phyloP scores from a whole-genome alignment of 2,888 invertebrate species.

The Drosophila incognita region DNA sequence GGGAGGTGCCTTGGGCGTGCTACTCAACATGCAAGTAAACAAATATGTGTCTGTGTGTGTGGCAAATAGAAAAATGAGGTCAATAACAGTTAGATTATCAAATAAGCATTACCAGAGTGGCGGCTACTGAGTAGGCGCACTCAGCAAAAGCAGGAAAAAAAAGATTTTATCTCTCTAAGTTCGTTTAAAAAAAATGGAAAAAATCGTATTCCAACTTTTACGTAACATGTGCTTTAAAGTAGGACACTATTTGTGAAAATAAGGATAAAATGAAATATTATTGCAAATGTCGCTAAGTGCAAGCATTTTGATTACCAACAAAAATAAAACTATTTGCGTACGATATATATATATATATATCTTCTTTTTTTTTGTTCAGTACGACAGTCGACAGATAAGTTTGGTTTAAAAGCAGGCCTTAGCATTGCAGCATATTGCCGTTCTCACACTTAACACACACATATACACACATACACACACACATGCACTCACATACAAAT shows the following conservation, averaged over 20 bases:
- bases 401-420: neutral
- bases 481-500: constrained; percentile 22
- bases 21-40: constrained; percentile 52
- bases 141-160: neutral
- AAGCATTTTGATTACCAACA: neutral
- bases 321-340: neutral
- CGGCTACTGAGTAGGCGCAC: constrained; percentile 1
- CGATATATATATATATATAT: neutral
- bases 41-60: constrained; percentile 45
- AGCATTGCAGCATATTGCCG: constrained; percentile 40
- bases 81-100: constrained; percentile 81
- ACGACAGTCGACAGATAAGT: neutral
- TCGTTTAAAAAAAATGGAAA: neutral
- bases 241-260: neutral
- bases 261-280: neutral
- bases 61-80: constrained; percentile 73
- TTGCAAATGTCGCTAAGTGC: neutral
- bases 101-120: constrained; percentile 69
- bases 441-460: constrained; percentile 9
- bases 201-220: neutral
- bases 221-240: neutral
- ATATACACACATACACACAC: neutral
- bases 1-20: constrained; percentile 2
- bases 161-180: neutral
- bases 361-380: neutral